Evolutionary conservation across 2,113 vertebrate genomes (phyloP).

Genomic region (Boleophthalmus pectinirostris): DNA sequence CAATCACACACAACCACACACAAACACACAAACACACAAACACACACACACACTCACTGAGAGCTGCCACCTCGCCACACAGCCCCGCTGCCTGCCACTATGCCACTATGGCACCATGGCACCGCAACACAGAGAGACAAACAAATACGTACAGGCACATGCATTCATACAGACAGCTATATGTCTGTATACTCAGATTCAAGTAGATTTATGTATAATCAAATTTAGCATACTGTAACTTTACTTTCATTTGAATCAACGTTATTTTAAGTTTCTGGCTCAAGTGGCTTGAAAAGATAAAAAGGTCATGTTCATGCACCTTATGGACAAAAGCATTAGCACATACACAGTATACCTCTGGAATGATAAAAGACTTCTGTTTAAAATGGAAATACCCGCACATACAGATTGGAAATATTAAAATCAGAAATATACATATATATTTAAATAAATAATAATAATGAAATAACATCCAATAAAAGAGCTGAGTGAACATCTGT

Average conservation of each 20-base stretch:
- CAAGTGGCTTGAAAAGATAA: slow-evolving; percentile 19
- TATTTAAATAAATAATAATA: slow-evolving; percentile 55
- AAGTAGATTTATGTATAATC: slow-evolving; percentile 11
- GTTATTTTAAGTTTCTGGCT: slow-evolving; percentile 16
- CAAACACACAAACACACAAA: slow-evolving; percentile 40
- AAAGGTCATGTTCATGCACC: slow-evolving; percentile 50
- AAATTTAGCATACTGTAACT: slow-evolving; percentile 1
- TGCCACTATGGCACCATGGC: slow-evolving; percentile 54
- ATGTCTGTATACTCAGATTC: slow-evolving; percentile 30
- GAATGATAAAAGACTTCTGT: slow-evolving; percentile 24
- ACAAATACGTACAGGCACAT: slow-evolving; percentile 46
- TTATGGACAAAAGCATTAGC: slow-evolving; percentile 29
- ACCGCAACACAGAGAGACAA: slow-evolving; percentile 54
- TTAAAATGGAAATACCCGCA: slow-evolving; percentile 47
- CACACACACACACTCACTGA: slow-evolving; percentile 44
- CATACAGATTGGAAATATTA: slow-evolving; percentile 51
- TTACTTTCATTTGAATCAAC: slow-evolving; percentile 10
- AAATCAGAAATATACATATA: slow-evolving; percentile 45
- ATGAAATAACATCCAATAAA: slow-evolving; percentile 75
- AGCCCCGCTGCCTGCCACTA: slow-evolving; percentile 63
- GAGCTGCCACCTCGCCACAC: slow-evolving; percentile 64
- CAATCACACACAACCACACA: slow-evolving; percentile 51
- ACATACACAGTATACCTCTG: slow-evolving; percentile 15
- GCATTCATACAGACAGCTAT: slow-evolving; percentile 13
- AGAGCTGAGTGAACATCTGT: slow-evolving; percentile 77